Conservation (phyloP, 1,140 invertebrate genomes). For the Panulirus ornatus region DNA sequence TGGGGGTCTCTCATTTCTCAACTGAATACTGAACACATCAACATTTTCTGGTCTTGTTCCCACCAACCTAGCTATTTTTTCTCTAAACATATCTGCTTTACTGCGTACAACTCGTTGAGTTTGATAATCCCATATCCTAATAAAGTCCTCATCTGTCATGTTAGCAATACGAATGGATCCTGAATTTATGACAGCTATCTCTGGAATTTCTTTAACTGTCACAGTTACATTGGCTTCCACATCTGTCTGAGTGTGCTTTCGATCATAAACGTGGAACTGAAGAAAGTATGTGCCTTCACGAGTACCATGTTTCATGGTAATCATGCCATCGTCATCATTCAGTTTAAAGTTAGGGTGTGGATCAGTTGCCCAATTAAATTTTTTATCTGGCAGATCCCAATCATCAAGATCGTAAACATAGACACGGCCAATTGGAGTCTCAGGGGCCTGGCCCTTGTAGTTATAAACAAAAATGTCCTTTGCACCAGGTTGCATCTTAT, state of each 20-base stretch:
- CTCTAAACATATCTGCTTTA: conserved; percentile 91
- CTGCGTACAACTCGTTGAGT: conserved; percentile 90
- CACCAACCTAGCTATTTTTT: conserved; percentile 87
- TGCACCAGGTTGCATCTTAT: conserved; percentile 96
- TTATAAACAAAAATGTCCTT: conserved; percentile 99
- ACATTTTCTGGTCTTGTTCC: conserved; percentile 92
- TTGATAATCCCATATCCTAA: conserved; percentile 95
- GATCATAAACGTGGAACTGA: conserved; percentile 94
- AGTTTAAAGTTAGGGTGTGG: conserved; percentile 89
- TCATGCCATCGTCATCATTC: conserved; percentile 95
- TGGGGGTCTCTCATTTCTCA: conserved; percentile 90
- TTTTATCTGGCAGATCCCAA: conserved; percentile 98
- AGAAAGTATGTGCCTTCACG: conserved; percentile 89
- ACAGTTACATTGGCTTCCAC: conserved; percentile 91
- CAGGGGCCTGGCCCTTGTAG: conserved; percentile 83
- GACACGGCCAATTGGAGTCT: conserved; percentile 95
- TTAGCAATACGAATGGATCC: conserved; percentile 95
- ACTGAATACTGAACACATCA: conserved; percentile 96
- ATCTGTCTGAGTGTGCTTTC: conserved; percentile 90
- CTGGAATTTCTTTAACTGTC: conserved; percentile 94
- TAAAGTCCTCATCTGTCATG: conserved; percentile 97
- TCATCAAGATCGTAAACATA: conserved; percentile 98
- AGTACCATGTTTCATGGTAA: conserved; percentile 95
- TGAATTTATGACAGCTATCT: conserved; percentile 96
- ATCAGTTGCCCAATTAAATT: conserved; percentile 93